Evolutionary conservation across 2,888 invertebrate species (phyloP).

Genomic region (Palloptera scutellata): DNA sequence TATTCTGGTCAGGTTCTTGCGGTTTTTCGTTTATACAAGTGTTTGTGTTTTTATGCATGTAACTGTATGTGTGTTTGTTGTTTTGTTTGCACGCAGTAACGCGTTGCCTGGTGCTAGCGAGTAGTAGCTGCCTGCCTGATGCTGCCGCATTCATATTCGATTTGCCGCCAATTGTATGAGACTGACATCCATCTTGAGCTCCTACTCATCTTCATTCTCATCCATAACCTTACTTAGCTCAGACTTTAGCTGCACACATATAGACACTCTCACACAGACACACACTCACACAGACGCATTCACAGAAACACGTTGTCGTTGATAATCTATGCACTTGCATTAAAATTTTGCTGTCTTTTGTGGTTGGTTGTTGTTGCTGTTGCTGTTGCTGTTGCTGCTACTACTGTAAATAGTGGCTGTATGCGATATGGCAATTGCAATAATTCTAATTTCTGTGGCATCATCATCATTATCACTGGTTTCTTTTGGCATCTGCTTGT

Average conservation of each 20-base stretch:
- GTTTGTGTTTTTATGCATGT: neutral
- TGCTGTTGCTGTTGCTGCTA: conserved; percentile 11
- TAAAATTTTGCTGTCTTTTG: neutral
- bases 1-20: conserved; percentile 2
- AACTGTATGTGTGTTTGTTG: neutral
- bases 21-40: neutral
- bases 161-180: neutral
- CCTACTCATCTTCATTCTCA: neutral
- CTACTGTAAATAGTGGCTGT: neutral
- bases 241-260: too few relatives aligned
- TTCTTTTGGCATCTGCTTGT: conserved; percentile 17
- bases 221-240: too few relatives aligned
- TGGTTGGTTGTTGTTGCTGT: neutral
- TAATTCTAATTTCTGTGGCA: conserved; percentile 32
- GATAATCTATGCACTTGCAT: too few relatives aligned
- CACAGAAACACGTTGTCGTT: too few relatives aligned
- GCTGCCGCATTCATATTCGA: neutral
- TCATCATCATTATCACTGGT: conserved; percentile 26
- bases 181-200: neutral
- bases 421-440: conserved; percentile 16
- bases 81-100: neutral
- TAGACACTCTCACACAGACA: too few relatives aligned
- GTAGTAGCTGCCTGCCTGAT: neutral
- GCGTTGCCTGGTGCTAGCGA: neutral
- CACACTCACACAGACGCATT: too few relatives aligned